Evolutionary conservation across 2,888 invertebrate species (phyloP), one percentile per base, ranked within the genome.

Genomic region (Acanthosepion pharaonis): DNA sequence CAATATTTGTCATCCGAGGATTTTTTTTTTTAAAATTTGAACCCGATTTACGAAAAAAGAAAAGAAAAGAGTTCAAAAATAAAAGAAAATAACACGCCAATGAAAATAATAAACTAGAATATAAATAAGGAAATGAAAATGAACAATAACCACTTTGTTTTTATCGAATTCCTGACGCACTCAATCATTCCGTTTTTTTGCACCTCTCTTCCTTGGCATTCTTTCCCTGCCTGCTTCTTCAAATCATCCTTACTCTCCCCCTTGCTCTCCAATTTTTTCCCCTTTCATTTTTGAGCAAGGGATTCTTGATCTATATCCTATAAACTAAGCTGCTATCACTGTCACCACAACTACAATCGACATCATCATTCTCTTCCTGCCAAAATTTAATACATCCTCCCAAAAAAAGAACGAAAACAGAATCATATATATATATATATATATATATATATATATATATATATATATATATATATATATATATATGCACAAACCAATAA

Each of bases 101-200:
- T 5, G 23, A 59, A 59, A 23, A 64, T 25, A 28, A 78, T 9
- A 28, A n/a, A 28, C 8, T 28, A 11, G 8, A 28, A 78, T 1
- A 78, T n/a, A 78, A 33, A 78, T n/a, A 78, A 15, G 33, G 0
- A 33, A 78, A n/a, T n/a, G n/a, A 78, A 28, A n/a, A 78, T 78
- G n/a, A n/a, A 78, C 78, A 78, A 78, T 78, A 78, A 78, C 78
- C 78, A 78, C n/a, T 78, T n/a, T 78, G n/a, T 78, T 78, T 78
- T 78, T 78, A 33, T 78, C n/a, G n/a, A 78, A 78, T 78, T 78
- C 78, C 78, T 78, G 78, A 78, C 78, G 78, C 33, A 78, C 78
- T 78, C 78, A 78, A 78, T 78, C 78, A 78, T 78, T 78, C 15
- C n/a, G n/a, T n/a, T 78, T n/a, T 78, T 78, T 78, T 78, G n/a